phyloP scores from a whole-genome alignment of 2,888 invertebrate genomes.

The Smittia aterrima region DNA sequence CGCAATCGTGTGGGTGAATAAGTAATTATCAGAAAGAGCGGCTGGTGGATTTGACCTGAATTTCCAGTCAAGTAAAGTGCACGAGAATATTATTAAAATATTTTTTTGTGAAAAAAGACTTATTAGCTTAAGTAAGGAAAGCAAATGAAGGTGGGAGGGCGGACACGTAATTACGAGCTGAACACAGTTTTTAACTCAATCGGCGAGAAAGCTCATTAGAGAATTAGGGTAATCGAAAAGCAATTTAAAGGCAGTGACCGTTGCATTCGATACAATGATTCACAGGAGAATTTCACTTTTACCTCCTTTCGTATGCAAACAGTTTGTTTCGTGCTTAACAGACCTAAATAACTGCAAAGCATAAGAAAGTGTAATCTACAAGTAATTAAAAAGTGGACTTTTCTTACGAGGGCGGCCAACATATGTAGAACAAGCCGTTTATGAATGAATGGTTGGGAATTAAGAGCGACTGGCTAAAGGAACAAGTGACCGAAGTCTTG shows the following conservation, averaged over 20 bases:
- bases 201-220: no score
- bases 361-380: slow-evolving; percentile 26
- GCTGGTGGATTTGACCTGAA: slow-evolving; percentile 31
- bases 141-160: no score
- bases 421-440: slow-evolving; percentile 37
- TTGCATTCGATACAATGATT: no score
- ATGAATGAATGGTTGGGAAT: slow-evolving; percentile 20
- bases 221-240: no score
- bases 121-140: background rate
- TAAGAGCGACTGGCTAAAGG: background rate
- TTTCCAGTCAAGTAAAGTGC: background rate
- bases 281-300: background rate
- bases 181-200: no score
- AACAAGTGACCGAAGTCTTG: background rate
- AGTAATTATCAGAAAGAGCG: slow-evolving; percentile 18
- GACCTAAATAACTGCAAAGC: slow-evolving; percentile 29
- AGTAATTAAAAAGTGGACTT: slow-evolving; percentile 38
- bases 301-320: background rate
- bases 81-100: slow-evolving; percentile 4
- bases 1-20: slow-evolving; percentile 2
- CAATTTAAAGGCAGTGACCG: no score
- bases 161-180: no score
- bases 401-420: background rate
- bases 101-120: background rate
- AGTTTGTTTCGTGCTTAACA: slow-evolving; percentile 21